These are phyloP conservation scores for Catocala fraxini DNA, from an alignment of 2,888 invertebrate species.

Conservation along the genomic window DNA sequence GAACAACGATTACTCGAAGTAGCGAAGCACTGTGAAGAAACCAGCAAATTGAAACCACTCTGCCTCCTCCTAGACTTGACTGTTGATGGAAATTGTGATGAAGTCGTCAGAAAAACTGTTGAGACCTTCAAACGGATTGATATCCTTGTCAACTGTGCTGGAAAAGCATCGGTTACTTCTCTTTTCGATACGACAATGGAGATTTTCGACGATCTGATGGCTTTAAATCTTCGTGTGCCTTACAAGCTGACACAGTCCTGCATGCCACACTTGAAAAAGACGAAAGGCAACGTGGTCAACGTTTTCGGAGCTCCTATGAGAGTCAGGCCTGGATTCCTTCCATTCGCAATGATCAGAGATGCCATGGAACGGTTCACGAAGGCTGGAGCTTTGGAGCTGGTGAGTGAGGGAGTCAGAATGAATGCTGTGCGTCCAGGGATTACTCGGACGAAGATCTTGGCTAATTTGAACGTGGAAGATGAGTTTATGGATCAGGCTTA, in stretches of 20 bases:
- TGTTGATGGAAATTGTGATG: constrained; percentile 62
- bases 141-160: constrained; percentile 69
- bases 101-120: constrained; percentile 63
- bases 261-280: constrained; percentile 62
- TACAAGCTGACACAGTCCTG: constrained; percentile 69
- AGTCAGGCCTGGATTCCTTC: constrained; percentile 66
- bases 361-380: constrained; percentile 70
- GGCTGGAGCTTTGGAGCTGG: constrained; percentile 66
- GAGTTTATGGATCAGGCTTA: constrained; percentile 61
- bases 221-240: constrained; percentile 68
- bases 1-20: constrained; percentile 62
- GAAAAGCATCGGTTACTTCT: constrained; percentile 62
- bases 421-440: constrained; percentile 73
- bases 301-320: constrained; percentile 63
- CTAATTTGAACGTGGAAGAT: constrained; percentile 66
- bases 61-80: constrained; percentile 65
- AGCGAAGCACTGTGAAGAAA: constrained; percentile 57
- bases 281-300: constrained; percentile 71
- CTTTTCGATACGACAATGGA: constrained; percentile 68
- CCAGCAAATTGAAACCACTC: constrained; percentile 58
- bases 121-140: constrained; percentile 64
- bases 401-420: constrained; percentile 68
- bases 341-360: constrained; percentile 64
- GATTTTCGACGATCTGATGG: constrained; percentile 66
- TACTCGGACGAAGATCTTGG: constrained; percentile 67